Evolutionary conservation across 2,888 invertebrate species (phyloP).

Genomic region (Kuschelorhynchus macadamiae): DNA sequence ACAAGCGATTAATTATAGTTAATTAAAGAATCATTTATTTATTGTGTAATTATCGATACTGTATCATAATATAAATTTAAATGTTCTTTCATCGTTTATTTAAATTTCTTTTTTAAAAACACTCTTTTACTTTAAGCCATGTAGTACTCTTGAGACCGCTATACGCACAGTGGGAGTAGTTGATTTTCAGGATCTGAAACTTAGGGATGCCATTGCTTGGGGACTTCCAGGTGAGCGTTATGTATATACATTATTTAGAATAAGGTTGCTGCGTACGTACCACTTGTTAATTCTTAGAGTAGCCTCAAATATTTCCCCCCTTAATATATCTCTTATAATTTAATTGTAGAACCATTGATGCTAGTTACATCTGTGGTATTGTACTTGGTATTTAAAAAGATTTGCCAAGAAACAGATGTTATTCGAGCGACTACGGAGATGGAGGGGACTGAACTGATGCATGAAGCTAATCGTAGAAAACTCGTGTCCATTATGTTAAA

Average conservation of each 20-base stretch:
- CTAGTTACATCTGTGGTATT: conserved; percentile 15
- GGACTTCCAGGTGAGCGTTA: conserved; percentile 32
- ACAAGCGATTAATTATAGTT: too few relatives aligned
- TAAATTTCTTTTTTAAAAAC: too few relatives aligned
- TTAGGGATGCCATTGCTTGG: conserved; percentile 17
- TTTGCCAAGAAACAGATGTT: conserved; percentile 2
- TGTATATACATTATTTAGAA: too few relatives aligned
- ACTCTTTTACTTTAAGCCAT: conserved; percentile 28
- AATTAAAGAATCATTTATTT: too few relatives aligned
- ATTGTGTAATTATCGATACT: too few relatives aligned
- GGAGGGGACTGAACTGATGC: neutral
- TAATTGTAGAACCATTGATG: conserved; percentile 40
- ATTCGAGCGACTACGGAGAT: neutral
- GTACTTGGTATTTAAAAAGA: conserved; percentile 21
- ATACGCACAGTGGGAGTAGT: conserved; percentile 33
- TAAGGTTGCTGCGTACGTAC: too few relatives aligned
- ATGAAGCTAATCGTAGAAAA: conserved; percentile 13
- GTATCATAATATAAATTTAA: too few relatives aligned
- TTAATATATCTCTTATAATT: too few relatives aligned
- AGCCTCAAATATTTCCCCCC: too few relatives aligned
- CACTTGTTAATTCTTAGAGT: too few relatives aligned
- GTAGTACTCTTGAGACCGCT: conserved; percentile 20
- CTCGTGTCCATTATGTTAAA: conserved; percentile 12
- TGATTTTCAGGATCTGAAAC: conserved; percentile 17
- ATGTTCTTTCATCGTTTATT: too few relatives aligned